A percentile compares a stretch with the other conserved stretches of the same genome.
phyloP scores from a whole-genome alignment of 2,888 invertebrate species.

The Ditula angustiorana region DNA sequence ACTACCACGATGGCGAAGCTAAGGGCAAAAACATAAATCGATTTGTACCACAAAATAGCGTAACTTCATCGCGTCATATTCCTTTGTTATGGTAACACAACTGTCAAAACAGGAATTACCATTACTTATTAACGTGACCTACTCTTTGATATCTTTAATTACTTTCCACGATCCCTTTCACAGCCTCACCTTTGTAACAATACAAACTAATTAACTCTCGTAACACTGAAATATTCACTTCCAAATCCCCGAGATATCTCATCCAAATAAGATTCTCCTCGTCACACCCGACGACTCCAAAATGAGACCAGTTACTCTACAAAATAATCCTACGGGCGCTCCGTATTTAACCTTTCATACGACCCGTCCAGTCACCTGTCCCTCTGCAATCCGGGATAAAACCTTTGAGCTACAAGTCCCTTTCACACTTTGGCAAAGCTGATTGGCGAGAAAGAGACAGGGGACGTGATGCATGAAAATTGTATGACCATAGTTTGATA shows the following conservation, averaged over 20 bases:
- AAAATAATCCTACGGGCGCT: background rate
- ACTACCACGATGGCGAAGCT: no score
- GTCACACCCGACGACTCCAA: constrained; percentile 8
- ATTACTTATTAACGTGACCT: background rate
- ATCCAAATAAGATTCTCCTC: constrained; percentile 22
- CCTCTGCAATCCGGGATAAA: constrained; percentile 53
- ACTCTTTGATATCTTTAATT: constrained; percentile 33
- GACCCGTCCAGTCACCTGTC: constrained; percentile 61
- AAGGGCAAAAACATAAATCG: no score
- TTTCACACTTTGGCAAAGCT: constrained; percentile 39
- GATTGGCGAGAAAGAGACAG: constrained; percentile 10
- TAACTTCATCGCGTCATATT: no score
- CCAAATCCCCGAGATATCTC: constrained; percentile 32
- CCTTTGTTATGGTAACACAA: background rate
- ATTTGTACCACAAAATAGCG: no score
- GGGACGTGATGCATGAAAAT: constrained; percentile 60
- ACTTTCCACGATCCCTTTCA: constrained; percentile 22
- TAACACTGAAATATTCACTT: constrained; percentile 33
- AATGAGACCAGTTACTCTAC: background rate
- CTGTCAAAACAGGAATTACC: background rate
- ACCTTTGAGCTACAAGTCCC: constrained; percentile 58
- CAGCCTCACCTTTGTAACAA: constrained; percentile 20
- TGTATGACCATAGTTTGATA: constrained; percentile 66
- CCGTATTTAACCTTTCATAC: constrained; percentile 62
- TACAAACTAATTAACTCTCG: constrained; percentile 33